Conservation (phyloP, 2,113 vertebrate species). For the Eira barbara region DNA sequence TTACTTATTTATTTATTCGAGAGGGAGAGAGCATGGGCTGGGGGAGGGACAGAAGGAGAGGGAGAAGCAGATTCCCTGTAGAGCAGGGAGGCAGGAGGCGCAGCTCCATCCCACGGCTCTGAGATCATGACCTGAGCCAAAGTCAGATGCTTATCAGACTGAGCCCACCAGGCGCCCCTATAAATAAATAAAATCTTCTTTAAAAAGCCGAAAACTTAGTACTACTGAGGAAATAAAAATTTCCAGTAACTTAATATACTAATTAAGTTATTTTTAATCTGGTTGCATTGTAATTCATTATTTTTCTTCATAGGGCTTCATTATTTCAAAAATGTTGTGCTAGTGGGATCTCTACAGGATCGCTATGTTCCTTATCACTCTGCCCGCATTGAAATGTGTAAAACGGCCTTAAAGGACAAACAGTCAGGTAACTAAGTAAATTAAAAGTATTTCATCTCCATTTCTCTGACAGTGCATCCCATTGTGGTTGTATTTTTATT, state of each 20-base stretch:
- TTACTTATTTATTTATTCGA: neutral
- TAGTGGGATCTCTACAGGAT: constrained; percentile 98
- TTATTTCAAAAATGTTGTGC: constrained; percentile 97
- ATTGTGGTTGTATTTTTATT: neutral
- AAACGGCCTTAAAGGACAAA: constrained; percentile 99
- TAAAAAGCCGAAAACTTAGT: neutral
- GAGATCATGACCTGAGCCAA: neutral
- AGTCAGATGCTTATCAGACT: neutral
- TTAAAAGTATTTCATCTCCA: neutral
- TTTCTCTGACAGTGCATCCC: neutral
- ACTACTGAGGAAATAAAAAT: neutral
- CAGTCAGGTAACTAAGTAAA: constrained; percentile 90
- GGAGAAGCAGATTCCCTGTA: neutral
- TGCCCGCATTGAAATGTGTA: constrained; percentile 99
- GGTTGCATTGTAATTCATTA: constrained; percentile 23
- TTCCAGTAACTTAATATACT: neutral
- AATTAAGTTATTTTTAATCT: neutral
- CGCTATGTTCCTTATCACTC: constrained; percentile 99
- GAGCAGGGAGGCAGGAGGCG: neutral
- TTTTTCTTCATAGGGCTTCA: constrained; percentile 89
- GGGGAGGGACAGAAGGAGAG: neutral
- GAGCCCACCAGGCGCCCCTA: neutral
- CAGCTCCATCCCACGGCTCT: neutral
- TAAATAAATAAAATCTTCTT: neutral
- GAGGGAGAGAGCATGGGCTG: neutral